phyloP scores from a whole-genome alignment of 1,140 invertebrate genomes.

The Drosophila aff. region DNA sequence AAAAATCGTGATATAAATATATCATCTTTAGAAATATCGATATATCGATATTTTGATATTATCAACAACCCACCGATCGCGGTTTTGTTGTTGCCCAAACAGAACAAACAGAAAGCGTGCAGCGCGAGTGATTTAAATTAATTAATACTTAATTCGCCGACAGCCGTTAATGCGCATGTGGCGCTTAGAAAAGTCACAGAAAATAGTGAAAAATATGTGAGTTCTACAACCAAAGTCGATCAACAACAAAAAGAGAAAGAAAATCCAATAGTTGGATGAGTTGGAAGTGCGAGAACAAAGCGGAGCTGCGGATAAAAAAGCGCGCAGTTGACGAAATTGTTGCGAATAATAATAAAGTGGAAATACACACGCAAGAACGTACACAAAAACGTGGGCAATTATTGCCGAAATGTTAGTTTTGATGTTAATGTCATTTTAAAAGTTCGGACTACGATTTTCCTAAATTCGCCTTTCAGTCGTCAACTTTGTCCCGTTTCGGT shows the following conservation, averaged over 20 bases:
- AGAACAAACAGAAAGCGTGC: conserved; percentile 13
- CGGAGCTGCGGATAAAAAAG: not conserved
- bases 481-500: conserved; percentile 17
- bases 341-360: conserved; percentile 12
- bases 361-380: not conserved
- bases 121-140: conserved; percentile 20
- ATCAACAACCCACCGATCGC: too few relatives aligned
- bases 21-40: too few relatives aligned
- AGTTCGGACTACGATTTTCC: not conserved
- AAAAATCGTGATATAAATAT: too few relatives aligned
- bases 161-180: conserved; percentile 8
- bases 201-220: conserved; percentile 11
- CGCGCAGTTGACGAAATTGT: conserved; percentile 30
- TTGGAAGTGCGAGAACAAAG: conserved; percentile 26
- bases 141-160: conserved; percentile 10
- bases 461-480: conserved; percentile 6
- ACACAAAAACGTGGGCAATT: conserved; percentile 6
- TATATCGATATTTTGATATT: too few relatives aligned
- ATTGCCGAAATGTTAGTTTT: conserved; percentile 20
- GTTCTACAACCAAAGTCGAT: not conserved
- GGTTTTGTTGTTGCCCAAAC: too few relatives aligned
- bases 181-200: conserved; percentile 9
- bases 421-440: conserved; percentile 24
- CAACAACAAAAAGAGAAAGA: not conserved
- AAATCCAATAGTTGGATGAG: not conserved